Evolutionary conservation across 2,888 invertebrate species (phyloP), one percentile per base, ranked within the genome.

Genomic region (Eupithecia tripunctaria): DNA sequence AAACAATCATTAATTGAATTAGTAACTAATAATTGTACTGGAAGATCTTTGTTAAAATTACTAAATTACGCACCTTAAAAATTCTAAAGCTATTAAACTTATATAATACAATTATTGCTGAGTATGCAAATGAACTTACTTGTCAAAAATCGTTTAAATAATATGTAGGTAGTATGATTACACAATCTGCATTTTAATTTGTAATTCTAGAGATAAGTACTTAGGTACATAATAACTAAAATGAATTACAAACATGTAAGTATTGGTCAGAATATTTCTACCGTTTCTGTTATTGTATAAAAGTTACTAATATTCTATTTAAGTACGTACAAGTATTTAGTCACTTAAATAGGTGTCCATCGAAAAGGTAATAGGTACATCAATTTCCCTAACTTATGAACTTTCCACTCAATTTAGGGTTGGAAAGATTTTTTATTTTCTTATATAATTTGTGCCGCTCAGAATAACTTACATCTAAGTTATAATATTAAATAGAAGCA

Each of bases 401-500:
- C 7, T 27, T 59, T 59, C 10, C 18, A 18, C 18, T 64, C 15
- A 38, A 38, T 64, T 29, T 60, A 64, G n/a, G 14, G 10, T 41
- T 3, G 21, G 14, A 62, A 25, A n/a, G 7, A 10, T n/a, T 14
- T 29, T n/a, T 21, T 25, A 41, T 29, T 62, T 36, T 18, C 7
- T 18, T 36, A 32, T 60, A 43, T 41, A 8, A 62, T 69, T 71
- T 69, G 66, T 70, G 66, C 56, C 71, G 67, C 67, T 68, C 70
- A 63, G 43, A 51, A 63, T 68, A 56, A 67, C 21, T 43, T 65
- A 38, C 18, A 41, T 56, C 67, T 62, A 51, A 41, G 29, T 67
- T 59, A 51, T 65, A 73, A 60, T 65, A 73, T 38, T 70, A 68
- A 60, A 80, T 80, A 82, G 80, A 85, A 84, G 82, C 82, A 84